Percentiles rank a stretch among this genome's conserved stretches.
phyloP scores from a whole-genome alignment of 1,140 invertebrate genomes.

The Xylocopa sonorina region DNA sequence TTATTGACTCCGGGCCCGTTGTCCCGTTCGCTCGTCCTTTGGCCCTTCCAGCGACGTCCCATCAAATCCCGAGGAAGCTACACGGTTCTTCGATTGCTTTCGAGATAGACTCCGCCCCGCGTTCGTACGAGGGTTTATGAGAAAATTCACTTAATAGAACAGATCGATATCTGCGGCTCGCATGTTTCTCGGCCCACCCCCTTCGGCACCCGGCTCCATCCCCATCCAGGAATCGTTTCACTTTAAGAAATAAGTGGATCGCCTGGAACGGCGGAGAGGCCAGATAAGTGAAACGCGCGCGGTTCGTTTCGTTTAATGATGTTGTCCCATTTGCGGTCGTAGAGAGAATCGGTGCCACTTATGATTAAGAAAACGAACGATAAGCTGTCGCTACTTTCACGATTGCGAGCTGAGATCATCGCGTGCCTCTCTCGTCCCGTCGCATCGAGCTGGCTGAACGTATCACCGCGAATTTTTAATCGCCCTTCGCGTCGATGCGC shows the following conservation, averaged over 20 bases:
- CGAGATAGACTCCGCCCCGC: conserved; percentile 5
- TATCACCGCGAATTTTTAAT: not conserved
- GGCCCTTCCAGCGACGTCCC: conserved; percentile 21
- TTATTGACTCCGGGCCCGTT: not conserved
- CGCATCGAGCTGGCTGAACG: too few relatives aligned
- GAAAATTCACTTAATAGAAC: conserved; percentile 46
- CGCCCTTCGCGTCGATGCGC: too few relatives aligned
- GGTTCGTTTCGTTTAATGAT: conserved; percentile 44
- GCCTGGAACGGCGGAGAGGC: not conserved
- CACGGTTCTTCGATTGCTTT: conserved; percentile 43
- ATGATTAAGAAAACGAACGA: conserved; percentile 39
- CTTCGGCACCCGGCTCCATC: too few relatives aligned
- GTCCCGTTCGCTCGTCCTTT: conserved; percentile 9
- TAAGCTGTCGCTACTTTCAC: conserved; percentile 8
- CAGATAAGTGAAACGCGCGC: conserved; percentile 49
- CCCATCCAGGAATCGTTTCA: conserved; percentile 43
- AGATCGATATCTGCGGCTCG: conserved; percentile 44
- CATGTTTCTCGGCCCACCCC: conserved; percentile 51
- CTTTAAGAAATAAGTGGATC: conserved; percentile 46
- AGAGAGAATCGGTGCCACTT: conserved; percentile 15
- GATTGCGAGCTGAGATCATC: not conserved
- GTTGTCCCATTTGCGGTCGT: conserved; percentile 50
- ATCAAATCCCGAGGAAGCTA: conserved; percentile 40
- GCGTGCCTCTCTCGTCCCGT: not conserved
- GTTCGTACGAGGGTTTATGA: conserved; percentile 20